Evolutionary conservation across 2,888 invertebrate species (phyloP).

Genomic region (Plemyria rubiginata): DNA sequence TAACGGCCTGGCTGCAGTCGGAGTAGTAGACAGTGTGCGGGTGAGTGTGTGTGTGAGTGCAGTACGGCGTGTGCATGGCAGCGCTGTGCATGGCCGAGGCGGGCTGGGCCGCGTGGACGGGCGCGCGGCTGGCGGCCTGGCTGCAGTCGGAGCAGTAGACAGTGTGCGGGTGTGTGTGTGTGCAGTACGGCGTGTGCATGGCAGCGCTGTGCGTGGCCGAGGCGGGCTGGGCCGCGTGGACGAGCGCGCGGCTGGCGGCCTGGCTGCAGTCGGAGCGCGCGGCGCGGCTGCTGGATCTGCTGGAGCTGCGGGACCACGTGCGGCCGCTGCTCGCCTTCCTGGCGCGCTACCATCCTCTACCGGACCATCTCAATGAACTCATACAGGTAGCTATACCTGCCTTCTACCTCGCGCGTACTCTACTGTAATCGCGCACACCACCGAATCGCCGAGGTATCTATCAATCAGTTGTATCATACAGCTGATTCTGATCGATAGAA

Average conservation of each 20-base stretch:
- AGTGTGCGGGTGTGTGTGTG: slow-evolving; percentile 52
- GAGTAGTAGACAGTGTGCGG: too few relatives aligned
- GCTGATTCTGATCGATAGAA: too few relatives aligned
- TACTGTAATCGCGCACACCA: not conserved
- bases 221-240: slow-evolving; percentile 49
- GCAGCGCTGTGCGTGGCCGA: slow-evolving; percentile 46
- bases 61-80: too few relatives aligned
- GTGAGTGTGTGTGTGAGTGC: too few relatives aligned
- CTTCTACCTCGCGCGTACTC: not conserved
- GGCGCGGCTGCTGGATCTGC: slow-evolving; percentile 48
- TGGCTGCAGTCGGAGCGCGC: slow-evolving; percentile 48
- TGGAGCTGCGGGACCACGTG: slow-evolving; percentile 50
- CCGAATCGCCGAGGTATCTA: too few relatives aligned
- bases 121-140: too few relatives aligned
- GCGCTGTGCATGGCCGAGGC: slow-evolving; percentile 31
- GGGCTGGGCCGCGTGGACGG: too few relatives aligned
- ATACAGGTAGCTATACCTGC: slow-evolving; percentile 44
- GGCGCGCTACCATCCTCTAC: slow-evolving; percentile 54
- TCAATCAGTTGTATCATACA: too few relatives aligned
- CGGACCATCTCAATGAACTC: slow-evolving; percentile 48
- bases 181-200: slow-evolving; percentile 54
- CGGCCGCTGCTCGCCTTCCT: slow-evolving; percentile 49
- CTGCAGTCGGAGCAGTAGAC: slow-evolving; percentile 4
- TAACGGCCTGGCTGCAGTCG: too few relatives aligned
- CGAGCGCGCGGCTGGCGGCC: slow-evolving; percentile 45